Base-by-base conservation (phyloP, 2,888 invertebrate genomes). In the Cheilosia impressa region DNA sequence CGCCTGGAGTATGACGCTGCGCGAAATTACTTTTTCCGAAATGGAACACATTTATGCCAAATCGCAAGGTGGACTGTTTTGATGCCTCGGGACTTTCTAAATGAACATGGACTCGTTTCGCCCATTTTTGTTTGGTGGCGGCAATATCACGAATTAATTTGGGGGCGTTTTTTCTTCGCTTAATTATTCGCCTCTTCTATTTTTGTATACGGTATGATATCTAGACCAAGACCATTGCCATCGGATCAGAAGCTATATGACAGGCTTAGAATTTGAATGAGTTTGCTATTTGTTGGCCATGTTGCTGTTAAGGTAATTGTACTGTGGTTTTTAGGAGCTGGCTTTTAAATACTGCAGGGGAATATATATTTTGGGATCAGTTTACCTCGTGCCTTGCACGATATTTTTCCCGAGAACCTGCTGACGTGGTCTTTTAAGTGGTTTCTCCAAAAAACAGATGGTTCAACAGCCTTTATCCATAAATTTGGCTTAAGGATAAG, bases 31-130 rank as follows among this genome's bases (percentile, higher is more conserved):
- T 72, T 72, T 80, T 66, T 60, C 45, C 41, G 45, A 57, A 71
- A 66, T 55, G 50, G 24, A 85, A 72, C 66, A 72, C 79, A 76
- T 84, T 84, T 76, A 2, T 66, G 53, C 66, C 75, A 84, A 76
- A 75, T 66, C 69, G 76, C 76, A 72, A 81, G 85, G 85, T 81
- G 71, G 80, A 77, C 83, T 77, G 55, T 81, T 85, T 72, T 41
- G 66, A 52, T 73, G 71, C 71, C 68, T 43, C 55, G 24, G 34
- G 75, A 53, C 31, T 43, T 79, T 58, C 68, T 62, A 63, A 71
- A 68, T 68, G 71, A 71, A 53, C 17, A 57, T 53, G 62, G 69
- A 58, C 47, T 53, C 65, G 45, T 62, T 68, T 52, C 38, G 45
- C 22, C 41, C 9, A 31, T 31, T 31, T 31, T 50, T 60, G 66